A percentile compares a stretch with the other conserved stretches of the same genome.
phyloP scores from a whole-genome alignment of 2,888 invertebrate genomes.

The Drosophila leonis region DNA sequence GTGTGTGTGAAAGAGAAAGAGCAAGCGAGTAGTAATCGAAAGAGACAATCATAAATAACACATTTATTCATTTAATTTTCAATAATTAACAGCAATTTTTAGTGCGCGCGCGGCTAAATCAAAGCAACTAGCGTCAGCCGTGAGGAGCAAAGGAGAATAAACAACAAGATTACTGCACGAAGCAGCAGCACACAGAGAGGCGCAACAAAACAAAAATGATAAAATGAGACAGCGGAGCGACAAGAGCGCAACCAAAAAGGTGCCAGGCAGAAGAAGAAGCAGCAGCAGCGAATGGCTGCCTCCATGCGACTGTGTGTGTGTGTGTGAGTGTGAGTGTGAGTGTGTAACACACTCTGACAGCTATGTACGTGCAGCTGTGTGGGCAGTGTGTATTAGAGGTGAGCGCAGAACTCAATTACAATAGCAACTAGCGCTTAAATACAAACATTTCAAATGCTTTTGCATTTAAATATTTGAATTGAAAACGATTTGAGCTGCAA shows the following conservation, averaged over 20 bases:
- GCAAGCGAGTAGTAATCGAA: constrained; percentile 3
- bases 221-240: constrained; percentile 55
- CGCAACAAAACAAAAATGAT: constrained; percentile 60
- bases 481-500: constrained; percentile 17
- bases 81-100: constrained; percentile 59
- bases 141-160: constrained; percentile 52
- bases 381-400: constrained; percentile 34
- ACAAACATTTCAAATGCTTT: constrained; percentile 18
- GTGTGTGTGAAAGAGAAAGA: constrained; percentile 19
- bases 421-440: constrained; percentile 15
- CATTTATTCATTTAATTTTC: constrained; percentile 56
- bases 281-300: constrained; percentile 34
- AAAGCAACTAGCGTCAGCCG: constrained; percentile 52
- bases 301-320: background rate
- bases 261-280: constrained; percentile 37
- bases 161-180: constrained; percentile 65
- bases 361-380: constrained; percentile 17
- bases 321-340: constrained; percentile 17
- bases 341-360: constrained; percentile 8
- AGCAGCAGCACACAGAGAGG: constrained; percentile 43
- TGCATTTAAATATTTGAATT: constrained; percentile 24
- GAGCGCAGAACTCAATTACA: constrained; percentile 43
- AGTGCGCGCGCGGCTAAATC: constrained; percentile 75
- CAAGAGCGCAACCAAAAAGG: constrained; percentile 55
- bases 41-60: constrained; percentile 51